phyloP scores from a whole-genome alignment of 2,888 invertebrate species.

The Mythimna ferrago region DNA sequence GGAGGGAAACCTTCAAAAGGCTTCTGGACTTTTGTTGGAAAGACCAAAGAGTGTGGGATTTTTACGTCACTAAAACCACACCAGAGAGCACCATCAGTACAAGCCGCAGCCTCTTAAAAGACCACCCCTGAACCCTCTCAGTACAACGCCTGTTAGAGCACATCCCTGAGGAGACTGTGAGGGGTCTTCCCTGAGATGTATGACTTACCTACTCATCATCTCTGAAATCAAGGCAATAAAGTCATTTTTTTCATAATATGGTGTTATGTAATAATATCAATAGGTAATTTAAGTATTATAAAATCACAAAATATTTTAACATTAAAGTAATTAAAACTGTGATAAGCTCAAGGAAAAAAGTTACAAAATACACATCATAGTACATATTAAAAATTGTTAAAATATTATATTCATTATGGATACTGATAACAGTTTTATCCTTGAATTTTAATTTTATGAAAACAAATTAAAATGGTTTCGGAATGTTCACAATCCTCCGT shows the following conservation, averaged over 20 bases:
- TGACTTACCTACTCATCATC: neutral
- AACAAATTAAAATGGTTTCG: neutral
- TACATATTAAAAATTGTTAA: neutral
- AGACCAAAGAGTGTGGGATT: too few species aligned
- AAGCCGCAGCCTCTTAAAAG: too few species aligned
- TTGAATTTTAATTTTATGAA: neutral
- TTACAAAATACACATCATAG: neutral
- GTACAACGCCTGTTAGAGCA: too few species aligned
- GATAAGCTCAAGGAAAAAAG: slow-evolving; percentile 9
- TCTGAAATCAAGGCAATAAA: neutral
- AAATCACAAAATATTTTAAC: slow-evolving; percentile 1
- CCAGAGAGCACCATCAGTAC: too few species aligned
- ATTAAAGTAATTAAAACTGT: neutral
- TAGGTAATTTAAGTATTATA: neutral
- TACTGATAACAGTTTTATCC: slow-evolving; percentile 7
- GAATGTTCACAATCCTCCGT: neutral
- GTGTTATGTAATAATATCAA: neutral
- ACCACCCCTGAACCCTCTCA: too few species aligned
- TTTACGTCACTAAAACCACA: too few species aligned
- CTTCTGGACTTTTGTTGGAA: too few species aligned
- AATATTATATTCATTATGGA: too few species aligned
- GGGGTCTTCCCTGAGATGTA: too few species aligned
- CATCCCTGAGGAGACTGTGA: too few species aligned
- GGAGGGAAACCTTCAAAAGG: too few species aligned
- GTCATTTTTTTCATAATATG: neutral